A percentile compares a stretch with the other conserved stretches of the same genome.
Conservation (phyloP, 2,113 vertebrate species). For the Patagioenas fasciata region DNA sequence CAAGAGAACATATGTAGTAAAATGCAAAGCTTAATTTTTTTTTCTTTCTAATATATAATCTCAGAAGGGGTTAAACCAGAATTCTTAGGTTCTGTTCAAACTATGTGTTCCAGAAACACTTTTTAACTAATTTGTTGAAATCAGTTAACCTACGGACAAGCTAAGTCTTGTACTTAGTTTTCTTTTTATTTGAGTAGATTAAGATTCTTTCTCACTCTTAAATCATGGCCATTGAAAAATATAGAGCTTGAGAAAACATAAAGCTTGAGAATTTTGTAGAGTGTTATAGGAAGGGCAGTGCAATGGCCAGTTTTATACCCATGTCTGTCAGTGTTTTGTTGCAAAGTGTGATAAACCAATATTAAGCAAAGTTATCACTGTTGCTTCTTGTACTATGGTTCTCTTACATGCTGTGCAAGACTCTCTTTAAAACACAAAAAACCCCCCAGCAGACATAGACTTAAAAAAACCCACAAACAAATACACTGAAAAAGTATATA, state of each 20-base stretch:
- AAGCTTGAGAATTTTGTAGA: not conserved
- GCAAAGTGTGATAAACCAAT: not conserved
- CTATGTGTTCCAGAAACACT: not conserved
- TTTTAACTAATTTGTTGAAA: not conserved
- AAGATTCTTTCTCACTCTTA: not conserved
- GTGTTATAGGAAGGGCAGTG: not conserved
- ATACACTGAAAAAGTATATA: not conserved
- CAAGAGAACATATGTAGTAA: not conserved
- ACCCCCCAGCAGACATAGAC: not conserved
- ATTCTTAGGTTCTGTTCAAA: not conserved
- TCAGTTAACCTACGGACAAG: not conserved
- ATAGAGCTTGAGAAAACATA: not conserved
- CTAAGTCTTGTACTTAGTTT: not conserved
- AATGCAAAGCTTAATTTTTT: not conserved
- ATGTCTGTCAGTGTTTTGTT: not conserved
- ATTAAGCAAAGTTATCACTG: not conserved
- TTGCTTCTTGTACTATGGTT: not conserved
- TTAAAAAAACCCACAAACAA: not conserved
- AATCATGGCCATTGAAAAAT: not conserved
- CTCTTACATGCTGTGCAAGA: not conserved
- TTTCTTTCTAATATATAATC: not conserved
- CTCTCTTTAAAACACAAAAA: not conserved
- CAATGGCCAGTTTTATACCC: not conserved
- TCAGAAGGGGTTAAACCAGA: not conserved
- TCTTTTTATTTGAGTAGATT: not conserved